Percentiles rank a stretch among this genome's conserved stretches.
phyloP scores from a whole-genome alignment of 2,113 vertebrate genomes.

The Heterotis niloticus region DNA sequence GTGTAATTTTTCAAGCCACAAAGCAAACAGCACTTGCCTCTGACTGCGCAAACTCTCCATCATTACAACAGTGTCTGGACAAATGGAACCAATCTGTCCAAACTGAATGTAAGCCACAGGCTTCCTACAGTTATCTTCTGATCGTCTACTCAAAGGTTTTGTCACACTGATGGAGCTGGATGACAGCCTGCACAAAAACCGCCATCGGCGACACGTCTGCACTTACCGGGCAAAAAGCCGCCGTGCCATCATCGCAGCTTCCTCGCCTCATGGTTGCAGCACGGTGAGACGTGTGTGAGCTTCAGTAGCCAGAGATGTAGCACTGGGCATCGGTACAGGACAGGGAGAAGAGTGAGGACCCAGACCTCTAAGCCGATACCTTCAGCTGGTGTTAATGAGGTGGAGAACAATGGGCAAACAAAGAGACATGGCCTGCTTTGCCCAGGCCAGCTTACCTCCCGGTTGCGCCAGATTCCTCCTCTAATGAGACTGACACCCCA shows the following conservation, averaged over 20 bases:
- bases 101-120: too few relatives aligned
- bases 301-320: not conserved
- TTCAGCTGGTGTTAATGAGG: constrained; percentile 56
- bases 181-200: not conserved
- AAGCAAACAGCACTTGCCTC: too few relatives aligned
- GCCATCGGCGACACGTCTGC: not conserved
- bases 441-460: constrained; percentile 26
- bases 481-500: constrained; percentile 47
- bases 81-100: too few relatives aligned
- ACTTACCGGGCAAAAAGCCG: constrained; percentile 61
- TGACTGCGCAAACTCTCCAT: too few relatives aligned
- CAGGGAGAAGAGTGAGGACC: constrained; percentile 34
- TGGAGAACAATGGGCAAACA: constrained; percentile 44
- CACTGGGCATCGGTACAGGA: constrained; percentile 26
- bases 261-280: constrained; percentile 51
- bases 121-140: too few relatives aligned
- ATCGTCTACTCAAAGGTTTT: too few relatives aligned
- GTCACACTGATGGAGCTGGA: not conserved
- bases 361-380: constrained; percentile 27
- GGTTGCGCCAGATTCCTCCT: constrained; percentile 23
- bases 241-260: constrained; percentile 54
- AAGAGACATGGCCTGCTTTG: constrained; percentile 45
- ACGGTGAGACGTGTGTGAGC: constrained; percentile 5
- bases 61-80: too few relatives aligned
- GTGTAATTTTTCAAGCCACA: too few relatives aligned